phyloP scores from a whole-genome alignment of 2,797 vertebrate species.

The Sebastes trivittatus region DNA sequence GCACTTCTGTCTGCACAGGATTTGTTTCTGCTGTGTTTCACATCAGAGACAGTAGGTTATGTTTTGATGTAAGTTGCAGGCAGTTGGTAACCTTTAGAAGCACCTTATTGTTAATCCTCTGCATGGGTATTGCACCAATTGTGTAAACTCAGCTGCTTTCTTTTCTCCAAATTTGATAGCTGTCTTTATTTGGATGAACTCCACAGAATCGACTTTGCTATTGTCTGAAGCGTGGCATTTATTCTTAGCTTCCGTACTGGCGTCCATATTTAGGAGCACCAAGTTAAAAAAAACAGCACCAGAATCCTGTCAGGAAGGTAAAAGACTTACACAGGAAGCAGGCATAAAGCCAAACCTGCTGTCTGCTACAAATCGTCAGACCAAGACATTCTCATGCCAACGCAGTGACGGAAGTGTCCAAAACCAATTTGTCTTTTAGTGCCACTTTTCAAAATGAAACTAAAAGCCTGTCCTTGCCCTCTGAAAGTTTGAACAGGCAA shows the following conservation, averaged over 20 bases:
- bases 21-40: constrained; percentile 9
- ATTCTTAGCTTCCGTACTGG: not conserved
- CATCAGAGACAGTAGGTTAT: not conserved
- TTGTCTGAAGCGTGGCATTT: constrained; percentile 10
- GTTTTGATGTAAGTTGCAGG: not conserved
- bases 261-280: constrained; percentile 12
- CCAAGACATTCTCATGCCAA: not conserved
- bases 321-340: constrained; percentile 52
- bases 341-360: constrained; percentile 29
- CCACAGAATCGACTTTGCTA: not conserved
- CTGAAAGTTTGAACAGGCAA: not conserved
- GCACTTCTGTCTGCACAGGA: not conserved
- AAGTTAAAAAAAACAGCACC: not conserved
- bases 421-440: not conserved
- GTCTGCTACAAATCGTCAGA: constrained; percentile 4
- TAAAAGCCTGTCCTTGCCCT: not conserved
- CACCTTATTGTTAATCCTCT: not conserved
- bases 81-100: not conserved
- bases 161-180: not conserved
- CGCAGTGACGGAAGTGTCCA: not conserved
- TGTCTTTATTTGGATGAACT: not conserved
- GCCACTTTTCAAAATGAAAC: not conserved
- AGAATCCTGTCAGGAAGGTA: constrained; percentile 68
- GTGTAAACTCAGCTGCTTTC: not conserved
- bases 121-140: not conserved